phyloP scores from a whole-genome alignment of 2,113 vertebrate species.

The Corythoichthys haematopterus region DNA sequence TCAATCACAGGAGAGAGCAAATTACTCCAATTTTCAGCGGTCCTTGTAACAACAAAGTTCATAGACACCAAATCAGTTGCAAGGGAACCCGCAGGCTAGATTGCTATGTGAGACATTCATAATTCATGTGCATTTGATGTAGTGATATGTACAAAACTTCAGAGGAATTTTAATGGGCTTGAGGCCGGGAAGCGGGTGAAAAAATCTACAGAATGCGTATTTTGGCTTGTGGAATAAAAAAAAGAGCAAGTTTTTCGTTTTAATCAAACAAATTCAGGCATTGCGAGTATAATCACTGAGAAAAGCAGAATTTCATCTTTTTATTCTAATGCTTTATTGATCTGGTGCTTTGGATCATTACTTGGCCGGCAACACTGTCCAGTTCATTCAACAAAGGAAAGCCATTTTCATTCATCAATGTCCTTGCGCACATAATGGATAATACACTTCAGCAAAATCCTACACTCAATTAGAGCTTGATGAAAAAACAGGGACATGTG shows the following conservation, averaged over 20 bases:
- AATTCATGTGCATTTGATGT: conserved; percentile 81
- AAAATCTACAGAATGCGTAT: conserved; percentile 66
- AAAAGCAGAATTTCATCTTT: conserved; percentile 66
- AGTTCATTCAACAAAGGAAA: conserved; percentile 70
- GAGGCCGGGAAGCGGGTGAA: conserved; percentile 52
- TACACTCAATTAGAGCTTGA: conserved; percentile 68
- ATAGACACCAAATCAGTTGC: conserved; percentile 74
- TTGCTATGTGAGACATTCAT: conserved; percentile 78
- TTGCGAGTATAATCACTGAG: conserved; percentile 48
- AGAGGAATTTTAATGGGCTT: conserved; percentile 77
- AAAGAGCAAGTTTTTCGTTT: conserved; percentile 36
- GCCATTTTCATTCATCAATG: conserved; percentile 76
- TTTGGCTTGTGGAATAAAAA: conserved; percentile 45
- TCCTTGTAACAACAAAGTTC: conserved; percentile 75
- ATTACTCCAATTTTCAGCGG: conserved; percentile 76
- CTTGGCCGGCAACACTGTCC: conserved; percentile 63
- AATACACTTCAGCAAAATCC: conserved; percentile 71
- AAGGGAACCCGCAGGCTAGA: conserved; percentile 75
- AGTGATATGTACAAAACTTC: conserved; percentile 78
- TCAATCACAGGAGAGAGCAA: conserved; percentile 66
- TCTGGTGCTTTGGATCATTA: conserved; percentile 62
- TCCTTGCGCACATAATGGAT: conserved; percentile 70
- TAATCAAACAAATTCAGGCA: conserved; percentile 50
- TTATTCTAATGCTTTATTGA: conserved; percentile 73
- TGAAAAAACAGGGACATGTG: conserved; percentile 54